Evolutionary conservation across 1,140 invertebrate species (phyloP), one percentile per base, ranked within the genome.

Genomic region (Pseudomyrmex sp.): DNA sequence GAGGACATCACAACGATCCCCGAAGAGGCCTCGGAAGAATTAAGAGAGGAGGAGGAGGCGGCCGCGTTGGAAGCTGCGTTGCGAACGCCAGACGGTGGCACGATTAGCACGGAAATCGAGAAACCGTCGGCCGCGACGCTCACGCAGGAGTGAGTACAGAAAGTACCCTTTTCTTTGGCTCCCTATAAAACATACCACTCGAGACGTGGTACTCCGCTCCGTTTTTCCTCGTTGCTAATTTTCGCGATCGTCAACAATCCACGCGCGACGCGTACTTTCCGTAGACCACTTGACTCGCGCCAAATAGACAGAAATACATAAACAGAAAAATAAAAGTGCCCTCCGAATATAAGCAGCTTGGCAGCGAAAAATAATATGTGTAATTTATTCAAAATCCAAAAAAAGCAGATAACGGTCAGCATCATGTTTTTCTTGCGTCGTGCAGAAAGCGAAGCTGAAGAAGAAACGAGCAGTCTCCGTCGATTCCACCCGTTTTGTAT

Each of bases 1-100:
- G 94, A 94, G 73, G 93, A 94, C 75, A 93, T 94, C 73, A 92
- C 92, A 61, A 94, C 93, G 66, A 94, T 94, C 75, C 93, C 94
- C 56, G 93, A 94, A 82, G 93, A 94, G 66, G 92, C 92, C 5
- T 94, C 94, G 54, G 93, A 94, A 68, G 93, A 94, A 87, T 85
- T 94, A 9, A 91, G 93, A 46, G 92, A 92, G 74, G 93, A 93
- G 66, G 93, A 94, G 77, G 93, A 93, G 50, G 92, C 90, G 12
- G 92, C 90, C 63, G 92, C 90, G 5, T 83, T 91, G 54, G 91
- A 91, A 18, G 90, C 92, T 0, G 59, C 82, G 62, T 62, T 73
- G 48, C 85, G 70, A 85, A 90, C 88, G 76, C 89, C 91, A 48
- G 90, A 90, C 82, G 89, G 90, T 62, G 90, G 90, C 58, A 77